Evolutionary conservation across 2,888 invertebrate genomes (phyloP).

Genomic region (Ctenicera cuprea): DNA sequence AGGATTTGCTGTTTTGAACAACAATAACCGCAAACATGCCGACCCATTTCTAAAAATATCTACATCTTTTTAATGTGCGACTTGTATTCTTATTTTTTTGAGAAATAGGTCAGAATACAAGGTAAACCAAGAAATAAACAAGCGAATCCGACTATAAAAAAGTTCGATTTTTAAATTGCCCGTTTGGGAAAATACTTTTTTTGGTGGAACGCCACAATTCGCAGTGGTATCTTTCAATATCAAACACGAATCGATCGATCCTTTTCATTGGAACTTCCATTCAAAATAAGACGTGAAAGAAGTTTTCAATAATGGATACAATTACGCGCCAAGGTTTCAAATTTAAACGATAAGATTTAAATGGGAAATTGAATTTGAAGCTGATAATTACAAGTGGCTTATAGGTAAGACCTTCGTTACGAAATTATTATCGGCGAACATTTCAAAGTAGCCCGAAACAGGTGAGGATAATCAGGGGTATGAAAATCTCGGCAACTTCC

Average conservation of each 20-base stretch:
- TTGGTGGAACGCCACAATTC: background rate
- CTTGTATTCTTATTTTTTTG: background rate
- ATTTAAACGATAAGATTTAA: constrained; percentile 9
- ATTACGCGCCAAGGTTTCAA: constrained; percentile 13
- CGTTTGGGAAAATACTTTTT: constrained; percentile 35
- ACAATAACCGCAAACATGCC: constrained; percentile 32
- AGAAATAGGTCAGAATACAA: no score
- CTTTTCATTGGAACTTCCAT: constrained; percentile 8
- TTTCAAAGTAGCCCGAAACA: constrained; percentile 7
- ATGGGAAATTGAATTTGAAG: constrained; percentile 28
- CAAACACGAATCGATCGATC: constrained; percentile 20
- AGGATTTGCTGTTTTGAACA: constrained; percentile 34
- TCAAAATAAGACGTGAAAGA: constrained; percentile 26
- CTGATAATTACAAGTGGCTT: background rate
- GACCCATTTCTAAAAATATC: constrained; percentile 27
- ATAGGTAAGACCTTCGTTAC: background rate
- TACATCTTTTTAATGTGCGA: background rate
- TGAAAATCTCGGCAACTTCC: constrained; percentile 37
- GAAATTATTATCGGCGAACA: constrained; percentile 17
- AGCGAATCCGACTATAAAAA: constrained; percentile 1
- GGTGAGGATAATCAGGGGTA: constrained; percentile 25
- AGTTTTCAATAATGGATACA: constrained; percentile 40
- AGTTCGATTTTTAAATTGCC: constrained; percentile 36
- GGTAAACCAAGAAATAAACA: background rate
- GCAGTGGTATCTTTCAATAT: constrained; percentile 12